Conservation (phyloP, 2,797 vertebrate genomes). For the Australoheros facetus region DNA sequence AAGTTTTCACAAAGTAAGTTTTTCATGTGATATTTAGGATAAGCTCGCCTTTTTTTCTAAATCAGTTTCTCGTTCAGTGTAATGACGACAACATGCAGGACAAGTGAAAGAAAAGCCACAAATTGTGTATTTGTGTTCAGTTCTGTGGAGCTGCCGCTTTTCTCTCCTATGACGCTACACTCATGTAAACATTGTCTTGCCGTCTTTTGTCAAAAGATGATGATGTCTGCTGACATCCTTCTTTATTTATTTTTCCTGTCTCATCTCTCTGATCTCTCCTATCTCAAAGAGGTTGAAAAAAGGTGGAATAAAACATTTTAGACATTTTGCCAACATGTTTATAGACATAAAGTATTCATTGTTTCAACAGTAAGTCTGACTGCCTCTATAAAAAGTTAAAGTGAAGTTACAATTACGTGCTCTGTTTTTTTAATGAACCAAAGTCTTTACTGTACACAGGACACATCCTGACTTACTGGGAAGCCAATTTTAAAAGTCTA, state of each 20-base stretch:
- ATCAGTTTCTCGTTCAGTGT: neutral
- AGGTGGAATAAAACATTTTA: neutral
- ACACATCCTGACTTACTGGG: neutral
- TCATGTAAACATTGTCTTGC: neutral
- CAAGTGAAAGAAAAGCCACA: neutral
- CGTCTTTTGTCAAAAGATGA: neutral
- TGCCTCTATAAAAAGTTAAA: neutral
- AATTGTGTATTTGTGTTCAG: neutral
- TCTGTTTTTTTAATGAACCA: neutral
- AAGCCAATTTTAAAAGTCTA: neutral
- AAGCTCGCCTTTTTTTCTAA: neutral
- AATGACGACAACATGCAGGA: neutral
- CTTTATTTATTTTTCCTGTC: neutral
- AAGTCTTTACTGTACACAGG: neutral
- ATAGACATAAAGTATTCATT: neutral
- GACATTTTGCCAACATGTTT: neutral
- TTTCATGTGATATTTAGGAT: neutral
- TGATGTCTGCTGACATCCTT: neutral
- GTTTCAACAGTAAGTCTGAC: neutral
- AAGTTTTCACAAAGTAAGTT: neutral
- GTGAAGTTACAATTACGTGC: neutral
- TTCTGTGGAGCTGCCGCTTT: neutral
- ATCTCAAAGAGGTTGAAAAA: neutral
- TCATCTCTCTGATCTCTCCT: neutral
- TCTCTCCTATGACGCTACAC: too few species aligned